Percentiles rank a stretch among this genome's conserved stretches.
Evolutionary conservation across 1,140 invertebrate genomes (phyloP).

Genomic region (Anadara kagoshimensis): DNA sequence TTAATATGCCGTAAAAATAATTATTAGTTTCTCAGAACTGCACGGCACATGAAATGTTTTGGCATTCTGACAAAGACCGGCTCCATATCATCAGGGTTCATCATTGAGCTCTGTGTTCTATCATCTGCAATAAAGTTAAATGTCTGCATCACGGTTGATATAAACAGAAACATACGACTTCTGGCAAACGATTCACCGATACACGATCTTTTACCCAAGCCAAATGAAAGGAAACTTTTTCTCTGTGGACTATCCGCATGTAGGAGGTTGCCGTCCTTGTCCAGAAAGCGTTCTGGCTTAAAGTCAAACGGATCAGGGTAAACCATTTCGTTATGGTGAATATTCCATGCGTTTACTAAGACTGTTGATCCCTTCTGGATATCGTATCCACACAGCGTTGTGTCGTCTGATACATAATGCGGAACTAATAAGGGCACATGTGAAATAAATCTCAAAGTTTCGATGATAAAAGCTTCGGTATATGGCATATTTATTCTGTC

Average conservation of each 20-base stretch:
- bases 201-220: background rate
- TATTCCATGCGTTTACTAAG: background rate
- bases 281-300: background rate
- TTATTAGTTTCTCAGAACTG: too few species aligned
- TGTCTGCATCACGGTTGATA: background rate
- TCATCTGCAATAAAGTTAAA: background rate
- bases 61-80: too few species aligned
- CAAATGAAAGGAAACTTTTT: slow-evolving; percentile 1
- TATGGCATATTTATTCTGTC: background rate
- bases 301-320: background rate
- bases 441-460: background rate
- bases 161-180: background rate
- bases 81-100: too few species aligned
- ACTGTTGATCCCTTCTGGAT: background rate
- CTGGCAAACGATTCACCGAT: slow-evolving; percentile 1
- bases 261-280: too few species aligned
- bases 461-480: slow-evolving; percentile 1
- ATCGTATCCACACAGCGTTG: background rate
- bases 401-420: background rate
- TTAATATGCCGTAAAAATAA: too few species aligned
- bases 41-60: too few species aligned
- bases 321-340: background rate
- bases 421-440: background rate
- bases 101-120: too few species aligned
- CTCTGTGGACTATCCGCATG: too few species aligned